A percentile compares a stretch with the other conserved stretches of the same genome.
These are phyloP conservation scores for Pollenia amentaria DNA, from an alignment of 2,888 invertebrate genomes.

Conservation along the genomic window DNA sequence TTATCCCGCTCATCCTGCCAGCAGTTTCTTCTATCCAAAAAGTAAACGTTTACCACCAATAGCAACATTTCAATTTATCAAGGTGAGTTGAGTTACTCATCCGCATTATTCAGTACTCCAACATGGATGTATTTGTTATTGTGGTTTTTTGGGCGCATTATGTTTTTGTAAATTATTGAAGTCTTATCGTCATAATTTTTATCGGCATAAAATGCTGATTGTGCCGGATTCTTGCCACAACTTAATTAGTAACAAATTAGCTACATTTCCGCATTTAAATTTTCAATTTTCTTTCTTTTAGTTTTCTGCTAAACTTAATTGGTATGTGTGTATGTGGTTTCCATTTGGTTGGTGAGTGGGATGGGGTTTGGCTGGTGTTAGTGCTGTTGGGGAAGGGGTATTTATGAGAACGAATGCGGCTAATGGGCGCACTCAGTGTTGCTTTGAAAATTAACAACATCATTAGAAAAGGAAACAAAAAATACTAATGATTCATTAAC, in stretches of 20 bases:
- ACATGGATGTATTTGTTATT: neutral
- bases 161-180: neutral
- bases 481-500: conserved; percentile 70
- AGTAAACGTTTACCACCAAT: conserved; percentile 94
- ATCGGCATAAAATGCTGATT: conserved; percentile 11
- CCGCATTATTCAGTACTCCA: neutral
- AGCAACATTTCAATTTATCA: conserved; percentile 95
- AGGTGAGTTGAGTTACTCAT: conserved; percentile 87
- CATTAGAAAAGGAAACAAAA: conserved; percentile 57
- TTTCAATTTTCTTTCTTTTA: neutral
- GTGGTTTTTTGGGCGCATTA: neutral
- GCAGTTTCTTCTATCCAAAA: conserved; percentile 97
- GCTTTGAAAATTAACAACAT: conserved; percentile 66
- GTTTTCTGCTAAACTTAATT: conserved; percentile 1
- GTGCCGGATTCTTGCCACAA: conserved; percentile 32
- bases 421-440: conserved; percentile 30
- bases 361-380: neutral
- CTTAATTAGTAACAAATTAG: conserved; percentile 67
- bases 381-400: neutral
- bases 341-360: neutral
- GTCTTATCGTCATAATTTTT: conserved; percentile 4
- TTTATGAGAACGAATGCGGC: neutral
- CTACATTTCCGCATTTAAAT: conserved; percentile 54
- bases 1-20: conserved; percentile 96
- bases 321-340: neutral